These are phyloP conservation scores for Paedocypris sp. DNA, from an alignment of 2,113 vertebrate species.

Conservation along the genomic window DNA sequence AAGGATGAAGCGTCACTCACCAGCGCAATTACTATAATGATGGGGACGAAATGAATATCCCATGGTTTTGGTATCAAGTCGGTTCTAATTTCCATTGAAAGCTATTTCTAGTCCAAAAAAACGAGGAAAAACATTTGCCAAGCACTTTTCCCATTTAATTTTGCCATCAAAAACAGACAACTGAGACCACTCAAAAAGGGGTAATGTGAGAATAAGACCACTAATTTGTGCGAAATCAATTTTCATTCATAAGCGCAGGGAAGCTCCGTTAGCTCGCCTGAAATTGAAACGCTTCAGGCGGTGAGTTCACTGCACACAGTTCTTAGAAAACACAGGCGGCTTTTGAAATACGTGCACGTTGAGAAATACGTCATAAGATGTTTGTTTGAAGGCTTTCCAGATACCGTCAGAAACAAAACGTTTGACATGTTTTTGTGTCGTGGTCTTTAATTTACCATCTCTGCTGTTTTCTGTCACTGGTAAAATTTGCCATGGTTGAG, in stretches of 20 bases:
- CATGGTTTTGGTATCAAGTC: not conserved
- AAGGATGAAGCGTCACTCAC: not conserved
- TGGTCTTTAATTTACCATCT: too few relatives aligned
- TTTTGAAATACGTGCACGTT: not conserved
- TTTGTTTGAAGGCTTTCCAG: not conserved
- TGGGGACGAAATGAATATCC: not conserved
- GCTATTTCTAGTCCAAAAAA: not conserved
- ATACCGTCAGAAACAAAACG: constrained; percentile 6
- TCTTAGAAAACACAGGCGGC: constrained; percentile 6
- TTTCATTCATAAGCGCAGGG: constrained; percentile 18
- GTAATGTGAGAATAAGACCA: constrained; percentile 16
- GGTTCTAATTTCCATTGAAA: not conserved
- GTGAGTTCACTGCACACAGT: constrained; percentile 5
- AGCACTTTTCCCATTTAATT: not conserved
- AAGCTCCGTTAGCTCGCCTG: not conserved
- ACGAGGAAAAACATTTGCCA: not conserved
- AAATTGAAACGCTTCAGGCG: constrained; percentile 19
- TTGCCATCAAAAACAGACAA: not conserved
- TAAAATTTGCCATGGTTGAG: too few relatives aligned
- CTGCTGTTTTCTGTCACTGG: too few relatives aligned
- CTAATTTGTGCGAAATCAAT: constrained; percentile 24
- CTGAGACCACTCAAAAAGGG: not conserved
- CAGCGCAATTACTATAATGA: not conserved
- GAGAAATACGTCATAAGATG: not conserved
- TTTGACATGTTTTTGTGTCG: too few relatives aligned